Percentiles rank a stretch among this genome's conserved stretches.
Conservation (phyloP, 2,888 invertebrate species). For the Proisotoma minuta region DNA sequence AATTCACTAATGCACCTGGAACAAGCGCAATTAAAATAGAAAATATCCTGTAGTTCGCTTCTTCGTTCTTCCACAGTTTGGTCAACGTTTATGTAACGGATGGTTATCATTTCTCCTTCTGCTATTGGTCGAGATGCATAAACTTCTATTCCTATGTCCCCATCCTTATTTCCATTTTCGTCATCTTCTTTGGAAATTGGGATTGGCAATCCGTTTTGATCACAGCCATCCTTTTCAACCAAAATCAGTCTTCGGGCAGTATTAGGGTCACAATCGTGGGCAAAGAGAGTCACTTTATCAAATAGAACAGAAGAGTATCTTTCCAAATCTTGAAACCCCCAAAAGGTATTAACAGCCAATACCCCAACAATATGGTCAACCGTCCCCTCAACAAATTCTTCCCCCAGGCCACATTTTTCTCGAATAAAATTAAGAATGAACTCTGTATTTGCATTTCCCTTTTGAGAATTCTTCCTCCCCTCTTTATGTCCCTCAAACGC, state of each 20-base stretch:
- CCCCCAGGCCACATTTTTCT: constrained; percentile 23
- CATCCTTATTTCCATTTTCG: not conserved
- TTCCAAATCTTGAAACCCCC: constrained; percentile 22
- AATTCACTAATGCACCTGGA: constrained; percentile 22
- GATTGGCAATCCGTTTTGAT: not conserved
- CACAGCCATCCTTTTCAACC: not conserved
- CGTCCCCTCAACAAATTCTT: constrained; percentile 17
- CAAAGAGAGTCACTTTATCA: constrained; percentile 23
- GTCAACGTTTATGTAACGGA: constrained; percentile 19
- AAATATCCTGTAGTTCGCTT: constrained; percentile 21
- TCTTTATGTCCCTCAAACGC: constrained; percentile 27
- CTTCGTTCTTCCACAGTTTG: constrained; percentile 16
- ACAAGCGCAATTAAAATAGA: constrained; percentile 34
- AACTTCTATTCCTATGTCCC: constrained; percentile 12
- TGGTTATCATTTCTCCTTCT: constrained; percentile 27
- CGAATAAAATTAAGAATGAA: constrained; percentile 25
- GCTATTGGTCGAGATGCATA: constrained; percentile 20
- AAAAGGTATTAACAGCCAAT: constrained; percentile 33
- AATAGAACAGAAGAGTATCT: constrained; percentile 29
- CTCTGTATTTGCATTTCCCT: constrained; percentile 10
- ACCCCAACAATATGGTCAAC: constrained; percentile 31
- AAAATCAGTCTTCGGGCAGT: constrained; percentile 19
- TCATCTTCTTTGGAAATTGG: not conserved
- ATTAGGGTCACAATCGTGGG: constrained; percentile 36
- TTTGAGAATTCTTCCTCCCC: constrained; percentile 9